Evolutionary conservation across 2,888 invertebrate species (phyloP).

Genomic region (Harpalus rufipes): DNA sequence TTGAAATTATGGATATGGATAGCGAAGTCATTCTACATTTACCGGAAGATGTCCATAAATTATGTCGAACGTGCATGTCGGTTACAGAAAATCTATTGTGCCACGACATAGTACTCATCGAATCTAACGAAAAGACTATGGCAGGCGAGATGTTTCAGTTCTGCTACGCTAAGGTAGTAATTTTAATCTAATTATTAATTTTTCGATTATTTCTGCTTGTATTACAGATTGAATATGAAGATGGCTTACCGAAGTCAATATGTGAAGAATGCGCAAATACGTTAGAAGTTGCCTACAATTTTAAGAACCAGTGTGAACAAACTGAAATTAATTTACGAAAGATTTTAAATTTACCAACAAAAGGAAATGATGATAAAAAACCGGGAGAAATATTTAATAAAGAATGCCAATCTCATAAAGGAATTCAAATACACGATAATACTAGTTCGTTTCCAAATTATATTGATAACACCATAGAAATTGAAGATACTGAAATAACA

Average conservation of each 20-base stretch:
- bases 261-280: constrained; percentile 70
- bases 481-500: constrained; percentile 35
- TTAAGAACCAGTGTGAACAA: constrained; percentile 71
- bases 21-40: constrained; percentile 69
- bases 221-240: constrained; percentile 69
- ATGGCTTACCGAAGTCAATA: constrained; percentile 71
- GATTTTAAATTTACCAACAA: constrained; percentile 61
- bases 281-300: constrained; percentile 69
- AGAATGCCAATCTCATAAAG: constrained; percentile 1
- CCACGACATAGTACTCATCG: constrained; percentile 65
- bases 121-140: constrained; percentile 64
- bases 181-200: constrained; percentile 11
- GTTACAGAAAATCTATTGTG: constrained; percentile 66
- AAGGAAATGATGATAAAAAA: neutral
- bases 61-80: constrained; percentile 70
- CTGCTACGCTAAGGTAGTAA: constrained; percentile 15
- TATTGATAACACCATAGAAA: constrained; percentile 32
- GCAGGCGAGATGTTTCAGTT: constrained; percentile 68
- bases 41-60: constrained; percentile 70
- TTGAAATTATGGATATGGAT: constrained; percentile 47
- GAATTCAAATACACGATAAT: constrained; percentile 32
- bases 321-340: constrained; percentile 69
- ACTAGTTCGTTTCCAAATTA: constrained; percentile 40
- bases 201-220: constrained; percentile 5
- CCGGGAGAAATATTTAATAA: neutral